Conservation (phyloP, 37 sponge, comb jelly and placozoan species). For the Beroe forskalii region DNA sequence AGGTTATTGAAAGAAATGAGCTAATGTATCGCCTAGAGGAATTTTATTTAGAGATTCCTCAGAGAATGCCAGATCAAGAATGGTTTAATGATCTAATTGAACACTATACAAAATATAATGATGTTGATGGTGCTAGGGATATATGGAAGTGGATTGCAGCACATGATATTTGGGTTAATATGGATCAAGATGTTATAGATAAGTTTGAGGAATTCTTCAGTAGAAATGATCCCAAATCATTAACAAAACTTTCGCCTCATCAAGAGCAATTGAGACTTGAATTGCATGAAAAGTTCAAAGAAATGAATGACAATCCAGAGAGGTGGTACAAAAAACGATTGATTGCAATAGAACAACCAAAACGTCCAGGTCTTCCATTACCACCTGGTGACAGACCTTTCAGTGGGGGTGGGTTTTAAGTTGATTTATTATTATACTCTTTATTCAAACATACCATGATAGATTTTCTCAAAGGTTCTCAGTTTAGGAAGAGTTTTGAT, state of each 20-base stretch:
- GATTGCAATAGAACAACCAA: constrained; percentile 13
- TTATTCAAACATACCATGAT: no score
- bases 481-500: no score
- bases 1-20: constrained; percentile 25
- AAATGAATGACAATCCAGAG: constrained; percentile 52
- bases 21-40: constrained; percentile 62
- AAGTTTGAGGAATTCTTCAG: constrained; percentile 36
- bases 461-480: no score
- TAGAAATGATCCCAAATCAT: constrained; percentile 40
- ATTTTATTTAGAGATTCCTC: constrained; percentile 44
- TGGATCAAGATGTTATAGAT: constrained; percentile 60
- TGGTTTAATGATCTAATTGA: constrained; percentile 42
- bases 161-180: constrained; percentile 64
- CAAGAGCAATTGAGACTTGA: neutral
- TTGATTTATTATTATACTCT: neutral
- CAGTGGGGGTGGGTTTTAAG: constrained; percentile 56
- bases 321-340: constrained; percentile 60
- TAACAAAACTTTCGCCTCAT: constrained; percentile 19
- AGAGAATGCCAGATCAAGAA: constrained; percentile 26
- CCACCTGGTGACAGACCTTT: neutral
- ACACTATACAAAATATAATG: constrained; percentile 52
- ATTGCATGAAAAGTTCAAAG: constrained; percentile 10
- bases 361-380: neutral
- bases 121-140: constrained; percentile 23
- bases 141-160: constrained; percentile 23